Evolutionary conservation across 2,888 invertebrate genomes (phyloP).

Genomic region (Protophormia terraenovae): DNA sequence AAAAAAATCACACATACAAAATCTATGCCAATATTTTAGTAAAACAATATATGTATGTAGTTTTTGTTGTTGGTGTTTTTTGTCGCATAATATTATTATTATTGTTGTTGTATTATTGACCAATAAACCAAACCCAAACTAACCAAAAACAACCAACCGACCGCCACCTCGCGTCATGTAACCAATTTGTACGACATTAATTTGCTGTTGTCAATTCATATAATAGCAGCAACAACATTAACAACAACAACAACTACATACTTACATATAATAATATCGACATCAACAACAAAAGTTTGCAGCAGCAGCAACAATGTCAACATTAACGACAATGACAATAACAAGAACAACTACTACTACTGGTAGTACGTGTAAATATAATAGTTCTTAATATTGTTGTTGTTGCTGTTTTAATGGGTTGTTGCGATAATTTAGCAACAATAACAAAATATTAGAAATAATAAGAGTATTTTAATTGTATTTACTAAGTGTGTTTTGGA

Average conservation of each 20-base stretch:
- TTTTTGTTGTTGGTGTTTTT: slow-evolving; percentile 41
- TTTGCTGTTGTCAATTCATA: slow-evolving; percentile 69
- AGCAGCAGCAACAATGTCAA: slow-evolving; percentile 26
- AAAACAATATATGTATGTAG: slow-evolving; percentile 39
- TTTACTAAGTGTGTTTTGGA: neutral
- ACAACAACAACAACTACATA: slow-evolving; percentile 4
- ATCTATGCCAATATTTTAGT: slow-evolving; percentile 59
- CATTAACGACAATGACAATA: slow-evolving; percentile 38
- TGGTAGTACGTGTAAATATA: slow-evolving; percentile 39
- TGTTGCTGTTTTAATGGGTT: slow-evolving; percentile 31
- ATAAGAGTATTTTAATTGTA: slow-evolving; percentile 29
- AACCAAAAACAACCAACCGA: slow-evolving; percentile 60
- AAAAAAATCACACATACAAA: slow-evolving; percentile 37
- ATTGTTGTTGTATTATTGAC: slow-evolving; percentile 43
- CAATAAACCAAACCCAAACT: slow-evolving; percentile 66
- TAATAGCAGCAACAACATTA: slow-evolving; percentile 46
- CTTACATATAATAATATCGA: slow-evolving; percentile 15
- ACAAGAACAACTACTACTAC: slow-evolving; percentile 42
- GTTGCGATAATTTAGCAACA: slow-evolving; percentile 49
- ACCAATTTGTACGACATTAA: slow-evolving; percentile 71
- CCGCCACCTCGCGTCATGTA: slow-evolving; percentile 66
- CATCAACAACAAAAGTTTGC: slow-evolving; percentile 32
- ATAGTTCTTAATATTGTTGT: slow-evolving; percentile 24
- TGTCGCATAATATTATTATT: slow-evolving; percentile 40
- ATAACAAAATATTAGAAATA: slow-evolving; percentile 33